Base-by-base conservation (phyloP, 2,113 vertebrate species). In the Vanacampus margaritifer region DNA sequence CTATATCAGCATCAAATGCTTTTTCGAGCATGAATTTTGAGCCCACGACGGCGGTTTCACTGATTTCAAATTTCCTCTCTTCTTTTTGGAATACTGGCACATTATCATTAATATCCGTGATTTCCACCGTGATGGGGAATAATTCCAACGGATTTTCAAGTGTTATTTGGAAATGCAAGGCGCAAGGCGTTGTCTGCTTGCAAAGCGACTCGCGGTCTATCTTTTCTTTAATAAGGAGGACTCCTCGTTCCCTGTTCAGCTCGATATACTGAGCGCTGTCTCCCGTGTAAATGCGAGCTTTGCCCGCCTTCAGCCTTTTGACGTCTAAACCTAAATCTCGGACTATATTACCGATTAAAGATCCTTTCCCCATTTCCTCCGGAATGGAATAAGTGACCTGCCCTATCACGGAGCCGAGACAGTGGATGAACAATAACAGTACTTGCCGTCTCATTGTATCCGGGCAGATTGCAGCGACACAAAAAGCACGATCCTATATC, bases 191-290 rank as follows among this genome's bases (percentile, higher is more conserved):
- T 0, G 65, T 73, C 65, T 88, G 82, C 65, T 82, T 78, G 32
- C 94, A 95, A 8, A 94, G 77, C 0, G 58, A 19, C 59, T 95
- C 94, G 28, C 94, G 60, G 73, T 95, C 93, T 59, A 95, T 88
- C 69, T 82, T 92, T 24, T 91, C 87, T 58, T 87, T 92, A 21
- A 93, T 65, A 3, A 85, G 45, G 61, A 94, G 83, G 56, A 88
- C 73, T 64, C 79, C 87, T 0, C 71, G 90, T 1, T 82, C 75
- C 69, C 75, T 80, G 28, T 89, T 79, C 26, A 93, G 78, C 61
- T 88, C 83, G 23, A 93, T 81, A 67, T 90, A 86, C 51, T 92
- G 82, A 28, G 69, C 62, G 21, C 66, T 88, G 65, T 89, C 84
- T 58, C 89, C 85, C 7, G 86, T 89, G 68, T 90, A 81, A 32